phyloP scores from a whole-genome alignment of 2,113 vertebrate species.

The Danio rerio region DNA sequence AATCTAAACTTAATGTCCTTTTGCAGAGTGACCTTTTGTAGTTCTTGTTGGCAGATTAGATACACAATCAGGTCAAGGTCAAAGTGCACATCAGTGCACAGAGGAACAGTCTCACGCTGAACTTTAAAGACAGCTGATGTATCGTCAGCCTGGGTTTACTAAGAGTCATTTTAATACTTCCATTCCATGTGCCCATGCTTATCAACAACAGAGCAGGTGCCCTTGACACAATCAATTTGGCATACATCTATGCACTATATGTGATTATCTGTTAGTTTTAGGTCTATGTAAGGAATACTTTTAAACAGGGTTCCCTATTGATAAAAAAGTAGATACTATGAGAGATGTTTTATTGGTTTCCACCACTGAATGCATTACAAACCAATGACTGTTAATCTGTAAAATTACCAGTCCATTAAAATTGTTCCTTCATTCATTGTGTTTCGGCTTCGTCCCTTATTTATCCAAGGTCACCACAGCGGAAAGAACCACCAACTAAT shows the following conservation, averaged over 20 bases:
- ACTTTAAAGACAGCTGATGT: background rate
- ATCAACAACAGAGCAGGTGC: background rate
- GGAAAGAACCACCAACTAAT: no score
- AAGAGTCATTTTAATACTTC: constrained; percentile 19
- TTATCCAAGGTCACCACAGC: no score
- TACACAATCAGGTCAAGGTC: constrained; percentile 4
- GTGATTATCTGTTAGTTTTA: constrained; percentile 10
- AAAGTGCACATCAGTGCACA: constrained; percentile 24
- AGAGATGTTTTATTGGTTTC: no score
- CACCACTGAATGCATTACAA: no score
- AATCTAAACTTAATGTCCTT: background rate
- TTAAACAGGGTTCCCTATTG: background rate
- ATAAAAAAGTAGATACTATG: no score
- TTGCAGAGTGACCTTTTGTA: background rate
- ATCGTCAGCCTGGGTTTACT: background rate
- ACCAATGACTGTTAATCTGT: no score
- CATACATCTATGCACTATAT: background rate
- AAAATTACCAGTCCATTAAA: no score
- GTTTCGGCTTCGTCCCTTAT: no score
- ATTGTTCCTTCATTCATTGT: no score
- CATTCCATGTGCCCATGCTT: background rate
- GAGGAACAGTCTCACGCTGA: background rate
- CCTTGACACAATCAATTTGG: constrained; percentile 23
- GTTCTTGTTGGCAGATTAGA: constrained; percentile 30
- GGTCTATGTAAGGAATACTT: constrained; percentile 1